These are phyloP conservation scores for Pseudomyrmex dendroicus DNA, from an alignment of 1,140 invertebrate genomes.

Conservation along the genomic window DNA sequence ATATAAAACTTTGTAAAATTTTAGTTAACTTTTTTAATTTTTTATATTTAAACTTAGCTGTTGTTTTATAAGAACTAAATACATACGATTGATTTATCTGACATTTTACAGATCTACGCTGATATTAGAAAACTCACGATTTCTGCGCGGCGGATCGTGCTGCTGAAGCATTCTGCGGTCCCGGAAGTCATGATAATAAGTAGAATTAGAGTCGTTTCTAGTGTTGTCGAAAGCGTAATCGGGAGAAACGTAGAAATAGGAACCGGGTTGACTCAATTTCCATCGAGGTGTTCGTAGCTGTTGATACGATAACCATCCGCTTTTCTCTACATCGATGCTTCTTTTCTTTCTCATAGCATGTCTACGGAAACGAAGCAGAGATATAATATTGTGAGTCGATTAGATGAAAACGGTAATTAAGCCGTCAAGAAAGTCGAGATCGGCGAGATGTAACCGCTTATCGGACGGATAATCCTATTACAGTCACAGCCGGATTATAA, in stretches of 20 bases:
- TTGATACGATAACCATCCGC: background rate
- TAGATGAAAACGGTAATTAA: slow-evolving; percentile 19
- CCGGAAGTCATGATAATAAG: slow-evolving; percentile 21
- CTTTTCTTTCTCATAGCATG: slow-evolving; percentile 64
- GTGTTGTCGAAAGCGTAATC: slow-evolving; percentile 35
- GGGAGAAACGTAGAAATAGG: slow-evolving; percentile 38
- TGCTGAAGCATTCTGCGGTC: background rate
- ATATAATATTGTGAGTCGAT: slow-evolving; percentile 18
- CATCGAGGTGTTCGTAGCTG: slow-evolving; percentile 4
- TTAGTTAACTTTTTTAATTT: background rate
- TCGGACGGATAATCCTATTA: slow-evolving; percentile 25
- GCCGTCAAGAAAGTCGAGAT: slow-evolving; percentile 41
- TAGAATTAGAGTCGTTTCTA: background rate
- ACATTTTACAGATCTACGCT: background rate
- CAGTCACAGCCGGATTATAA: slow-evolving; percentile 7
- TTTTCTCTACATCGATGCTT: slow-evolving; percentile 17
- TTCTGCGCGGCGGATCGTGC: background rate
- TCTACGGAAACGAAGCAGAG: background rate
- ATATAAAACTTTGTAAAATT: background rate
- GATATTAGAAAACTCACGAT: slow-evolving; percentile 45
- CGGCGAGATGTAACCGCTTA: slow-evolving; percentile 28
- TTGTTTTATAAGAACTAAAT: background rate
- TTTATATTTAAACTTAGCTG: background rate
- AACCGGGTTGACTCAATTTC: background rate
- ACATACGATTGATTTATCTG: background rate